Evolutionary conservation across 2,888 invertebrate species (phyloP).

Genomic region (Crematogaster levior): DNA sequence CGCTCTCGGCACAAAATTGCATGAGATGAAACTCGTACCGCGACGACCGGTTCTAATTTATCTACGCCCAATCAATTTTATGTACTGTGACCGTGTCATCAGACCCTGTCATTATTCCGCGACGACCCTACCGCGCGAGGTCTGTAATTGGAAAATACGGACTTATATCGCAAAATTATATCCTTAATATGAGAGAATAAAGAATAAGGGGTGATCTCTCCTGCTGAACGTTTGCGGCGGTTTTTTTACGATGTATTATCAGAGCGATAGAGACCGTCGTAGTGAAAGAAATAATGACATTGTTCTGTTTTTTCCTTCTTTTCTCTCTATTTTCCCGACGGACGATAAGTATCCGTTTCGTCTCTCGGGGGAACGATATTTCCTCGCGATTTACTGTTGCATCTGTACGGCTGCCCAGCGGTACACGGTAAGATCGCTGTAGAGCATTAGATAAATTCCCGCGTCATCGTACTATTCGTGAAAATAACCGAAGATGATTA

Average conservation of each 20-base stretch:
- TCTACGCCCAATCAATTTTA: conserved; percentile 41
- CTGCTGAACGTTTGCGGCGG: not conserved
- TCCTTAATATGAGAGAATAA: conserved; percentile 28
- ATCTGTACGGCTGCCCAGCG: not conserved
- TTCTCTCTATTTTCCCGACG: conserved; percentile 25
- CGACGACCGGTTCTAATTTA: conserved; percentile 26
- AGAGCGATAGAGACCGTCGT: conserved; percentile 7
- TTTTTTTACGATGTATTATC: conserved; percentile 47
- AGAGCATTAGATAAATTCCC: conserved; percentile 35
- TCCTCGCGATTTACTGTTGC: conserved; percentile 46
- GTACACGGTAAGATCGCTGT: conserved; percentile 1
- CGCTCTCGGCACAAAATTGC: conserved; percentile 9
- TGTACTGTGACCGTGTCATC: conserved; percentile 35
- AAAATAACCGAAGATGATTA: conserved; percentile 31
- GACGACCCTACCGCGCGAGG: conserved; percentile 36
- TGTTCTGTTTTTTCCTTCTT: not conserved
- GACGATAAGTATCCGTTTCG: conserved; percentile 49
- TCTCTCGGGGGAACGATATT: conserved; percentile 51
- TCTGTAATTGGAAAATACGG: conserved; percentile 53
- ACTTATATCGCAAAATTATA: conserved; percentile 39
- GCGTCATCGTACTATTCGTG: conserved; percentile 12
- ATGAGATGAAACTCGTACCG: conserved; percentile 7
- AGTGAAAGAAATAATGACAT: conserved; percentile 43
- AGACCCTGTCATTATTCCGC: conserved; percentile 54
- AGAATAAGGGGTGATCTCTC: not conserved